Evolutionary conservation across 2,888 invertebrate species (phyloP), one percentile per base, ranked within the genome.

Genomic region (Latrodectus elegans): DNA sequence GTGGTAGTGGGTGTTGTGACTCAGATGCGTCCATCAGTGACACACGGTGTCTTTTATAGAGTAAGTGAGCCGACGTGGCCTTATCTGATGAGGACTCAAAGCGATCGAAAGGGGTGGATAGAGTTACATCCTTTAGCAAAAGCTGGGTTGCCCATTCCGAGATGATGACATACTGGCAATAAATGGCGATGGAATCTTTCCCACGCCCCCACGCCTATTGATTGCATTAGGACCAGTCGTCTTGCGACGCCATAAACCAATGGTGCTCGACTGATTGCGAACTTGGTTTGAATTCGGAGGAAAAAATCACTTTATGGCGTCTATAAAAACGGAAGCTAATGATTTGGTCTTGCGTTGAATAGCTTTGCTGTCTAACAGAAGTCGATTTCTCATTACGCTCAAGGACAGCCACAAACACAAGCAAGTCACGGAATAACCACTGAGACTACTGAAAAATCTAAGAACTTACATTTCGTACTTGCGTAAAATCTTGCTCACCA

Each of bases 1-100:
- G 86, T 86, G 86, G 86, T 86, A 64, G 86, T 86, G 86, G 86
- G 86, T 86, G 86, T 86, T 86, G 81, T 86, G 86, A 86, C 86
- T 86, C 86, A 86, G 76, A 72, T 73, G 76, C 76, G 86, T 86
- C 86, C 81, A 86, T 86, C 86, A 86, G 77, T 86, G 81, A 81
- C 86, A 86, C 76, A 80, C 81, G 76, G 85, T 49, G 64, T 75
- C 80, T 81, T 86, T 76, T 80, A 80, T 75, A 65, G 55, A 55
- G n/a, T 53, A 49, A 84, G 72, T 76, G 72, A 64, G 84, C 84
- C 84, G 84, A 84, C 84, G 60, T 17, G 67, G 80, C 70, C 78
- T 86, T 85, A 85, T 85, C 80, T 85, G 85, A 85, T 85, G 75
- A 53, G 26, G 73, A n/a, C 64, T 49, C 26, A 4, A 22, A 17